Evolutionary conservation across 2,797 vertebrate species (phyloP), one percentile per base, ranked within the genome.

Genomic region (Sebastes oblongus): DNA sequence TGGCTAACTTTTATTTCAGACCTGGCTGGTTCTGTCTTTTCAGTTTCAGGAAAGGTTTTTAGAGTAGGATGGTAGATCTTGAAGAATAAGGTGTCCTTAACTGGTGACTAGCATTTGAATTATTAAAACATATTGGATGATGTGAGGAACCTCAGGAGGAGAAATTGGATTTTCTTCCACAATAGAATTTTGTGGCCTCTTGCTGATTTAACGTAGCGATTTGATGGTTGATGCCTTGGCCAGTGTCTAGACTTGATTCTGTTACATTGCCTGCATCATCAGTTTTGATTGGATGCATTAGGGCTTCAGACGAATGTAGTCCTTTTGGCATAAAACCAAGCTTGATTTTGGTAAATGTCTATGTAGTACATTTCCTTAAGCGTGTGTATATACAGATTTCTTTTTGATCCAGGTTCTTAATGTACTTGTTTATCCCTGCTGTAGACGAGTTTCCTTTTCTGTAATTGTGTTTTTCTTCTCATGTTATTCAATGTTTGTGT

Each of bases 261-360:
- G 3, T 76, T 22, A 78, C 30, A 65, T 10, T 65, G 7, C 3
- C 20, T 75, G 20, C 22, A 29, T 59, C 24, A 2, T 78, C 18
- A 61, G 29, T 64, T 73, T 67, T 72, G 27, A 60, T 74, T 66
- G 10, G 42, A 46, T 60, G 54, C 22, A 52, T 9, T 9, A 39
- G 20, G 8, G 27, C 46, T 84, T 89, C 12, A 83, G 25, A 39
- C 32, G 56, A 79, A 75, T 75, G 36, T 84, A 77, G 34, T 66
- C 62, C 12, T 69, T 67, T 75, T 76, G 34, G 20, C 56, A 14
- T 64, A 42, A 60, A 75, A 70, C n/a, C 74, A 46, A 69, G 29
- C 55, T 78, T 84, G 22, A 59, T 71, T 74, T 46, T 90, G 65
- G 69, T 68, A 22, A 85, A 80, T 88, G 79, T 87, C 61, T 52